Evolutionary conservation across 2,113 vertebrate genomes (phyloP), one percentile per base, ranked within the genome.

Genomic region (Lampris megalopsis): DNA sequence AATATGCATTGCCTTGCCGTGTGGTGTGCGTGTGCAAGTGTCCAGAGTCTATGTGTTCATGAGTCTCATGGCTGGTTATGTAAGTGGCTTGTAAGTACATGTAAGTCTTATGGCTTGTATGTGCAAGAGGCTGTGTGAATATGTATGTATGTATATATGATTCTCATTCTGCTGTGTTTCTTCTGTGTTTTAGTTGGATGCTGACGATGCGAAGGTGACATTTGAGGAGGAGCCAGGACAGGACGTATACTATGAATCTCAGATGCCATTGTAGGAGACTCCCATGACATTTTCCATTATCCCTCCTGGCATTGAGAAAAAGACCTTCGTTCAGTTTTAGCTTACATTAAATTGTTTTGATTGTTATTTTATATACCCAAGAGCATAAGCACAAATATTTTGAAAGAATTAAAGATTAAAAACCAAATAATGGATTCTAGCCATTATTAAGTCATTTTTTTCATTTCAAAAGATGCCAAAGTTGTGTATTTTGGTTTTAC

Each of bases 191-290:
- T 77, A 98, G 97, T 87, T 99, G 95, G 98, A 99, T 1, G 91
- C 95, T 0, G 96, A 97, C 0, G 95, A 97, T 0, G 92, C 90
- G 5, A 95, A 95, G 75, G 91, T 94, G 24, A 95, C 83, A 35
- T 95, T 98, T 1, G 97, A 98, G 0, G 97, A 99, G 89, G 84
- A 93, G 1, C 94, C 95, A 3, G 97, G 97, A 4, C 89, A 79
- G 1, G 98, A 99, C 1, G 94, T 97, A 45, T 99, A 99, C 64
- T 82, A 95, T 41, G 97, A 99, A 92, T 92, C 95, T 68, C 92
- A 93, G 81, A 99, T 99, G 98, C 97, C 98, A 6, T 77, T 92
- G 63, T 95, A 93, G 82, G 87, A 37, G 9, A 73, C 38, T 53
- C 68, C 56, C 4, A 35, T 62, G 52, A 62, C 68, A 76, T 40